Base-by-base conservation (phyloP, 1,140 invertebrate genomes). In the Drosophila repleta region DNA sequence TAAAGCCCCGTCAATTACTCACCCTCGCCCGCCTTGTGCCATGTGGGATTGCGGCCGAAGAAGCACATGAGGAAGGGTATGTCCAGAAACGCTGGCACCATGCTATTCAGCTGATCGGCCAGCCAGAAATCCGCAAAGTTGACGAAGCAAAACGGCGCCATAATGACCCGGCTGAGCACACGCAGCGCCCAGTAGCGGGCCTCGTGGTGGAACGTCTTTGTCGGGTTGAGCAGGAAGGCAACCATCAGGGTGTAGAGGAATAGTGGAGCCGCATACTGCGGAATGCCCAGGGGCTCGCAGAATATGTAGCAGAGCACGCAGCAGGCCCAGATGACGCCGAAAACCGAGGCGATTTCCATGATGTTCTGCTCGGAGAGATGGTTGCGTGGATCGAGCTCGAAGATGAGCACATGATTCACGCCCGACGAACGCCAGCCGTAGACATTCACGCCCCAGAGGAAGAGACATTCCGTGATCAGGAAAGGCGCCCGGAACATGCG, bases 81-180 rank as follows among this genome's bases (percentile, higher is more conserved):
- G 92, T 99, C 99, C 7, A 98, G 92, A 72, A 99, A 95, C 6
- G 97, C 96, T 1, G 96, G 96, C 0, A 95, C 96, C 55, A 99
- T 94, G 77, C 97, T 99, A 90, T 99, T 99, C 72, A 99, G 93
- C 92, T 99, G 99, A 93, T 99, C 99, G 13, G 98, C 99, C 74
- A 99, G 94, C 99, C 99, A 99, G 94, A 99, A 99, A 92, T 99
- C 99, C 18, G 99, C 98, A 93, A 99, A 99, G 52, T 96, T 95
- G 1, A 99, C 99, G 88, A 97, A 97, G 74, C 97, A 96, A 85
- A 99, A 99, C 29, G 99, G 99, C 0, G 98, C 97, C 55, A 96
- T 95, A 43, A 99, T 76, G 26, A 98, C 96, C 39, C 97, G 94
- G 74, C 95, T 88, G 37, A 93, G 90, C 1, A 93, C 90, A 21